phyloP scores from a whole-genome alignment of 2,797 vertebrate genomes.

The Sparidentex hasta region DNA sequence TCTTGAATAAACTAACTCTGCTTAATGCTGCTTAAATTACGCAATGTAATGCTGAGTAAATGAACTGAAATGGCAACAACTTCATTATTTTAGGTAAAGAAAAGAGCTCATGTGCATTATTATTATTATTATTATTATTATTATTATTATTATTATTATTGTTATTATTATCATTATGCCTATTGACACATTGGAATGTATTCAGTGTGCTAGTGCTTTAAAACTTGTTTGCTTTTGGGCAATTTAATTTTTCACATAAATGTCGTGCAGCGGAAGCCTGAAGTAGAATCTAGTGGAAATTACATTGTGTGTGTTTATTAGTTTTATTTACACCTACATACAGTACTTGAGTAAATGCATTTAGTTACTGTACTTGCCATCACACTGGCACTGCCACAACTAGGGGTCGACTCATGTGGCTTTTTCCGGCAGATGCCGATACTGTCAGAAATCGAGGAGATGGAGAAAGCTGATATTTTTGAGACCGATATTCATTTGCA shows the following conservation, averaged over 20 bases:
- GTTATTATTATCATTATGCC: not conserved
- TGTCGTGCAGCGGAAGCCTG: too few relatives aligned
- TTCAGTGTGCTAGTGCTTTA: not conserved
- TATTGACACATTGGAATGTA: not conserved
- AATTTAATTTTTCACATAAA: not conserved
- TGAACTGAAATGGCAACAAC: too few relatives aligned
- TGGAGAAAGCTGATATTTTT: too few relatives aligned
- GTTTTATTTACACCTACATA: not conserved
- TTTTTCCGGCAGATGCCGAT: too few relatives aligned
- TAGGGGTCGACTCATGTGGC: too few relatives aligned
- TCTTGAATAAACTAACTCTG: not conserved
- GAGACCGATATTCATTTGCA: too few relatives aligned
- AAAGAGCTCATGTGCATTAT: not conserved
- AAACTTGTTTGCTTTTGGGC: not conserved
- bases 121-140: not conserved
- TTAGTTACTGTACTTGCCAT: not conserved
- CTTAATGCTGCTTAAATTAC: too few relatives aligned
- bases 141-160: not conserved
- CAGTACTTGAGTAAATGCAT: not conserved
- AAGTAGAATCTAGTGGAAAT: too few relatives aligned
- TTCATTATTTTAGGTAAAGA: too few relatives aligned
- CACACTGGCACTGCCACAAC: not conserved
- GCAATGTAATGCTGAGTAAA: too few relatives aligned
- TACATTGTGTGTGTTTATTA: too few relatives aligned
- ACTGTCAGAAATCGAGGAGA: too few relatives aligned